Percentiles rank a stretch among this genome's conserved stretches.
phyloP scores from a whole-genome alignment of 2,888 invertebrate genomes.

The Podotricha telesiphe region DNA sequence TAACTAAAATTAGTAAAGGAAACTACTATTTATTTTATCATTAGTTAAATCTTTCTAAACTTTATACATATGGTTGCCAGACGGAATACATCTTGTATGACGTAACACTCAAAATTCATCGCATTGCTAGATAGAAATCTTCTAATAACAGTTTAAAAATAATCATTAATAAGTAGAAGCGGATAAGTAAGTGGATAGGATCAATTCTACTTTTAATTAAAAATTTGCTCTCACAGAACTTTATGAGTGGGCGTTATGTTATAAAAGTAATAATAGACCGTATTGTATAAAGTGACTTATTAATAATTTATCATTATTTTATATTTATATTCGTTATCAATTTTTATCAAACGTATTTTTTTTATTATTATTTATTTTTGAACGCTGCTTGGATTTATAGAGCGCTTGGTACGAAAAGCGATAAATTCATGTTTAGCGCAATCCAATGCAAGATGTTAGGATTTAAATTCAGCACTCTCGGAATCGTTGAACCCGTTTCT shows the following conservation, averaged over 20 bases:
- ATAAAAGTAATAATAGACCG: conserved; percentile 8
- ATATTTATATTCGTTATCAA: conserved; percentile 6
- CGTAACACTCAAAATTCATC: conserved; percentile 36
- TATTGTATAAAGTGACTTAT: conserved; percentile 4
- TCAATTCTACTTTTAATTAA: conserved; percentile 76
- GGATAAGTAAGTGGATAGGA: conserved; percentile 48
- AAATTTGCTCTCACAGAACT: conserved; percentile 66
- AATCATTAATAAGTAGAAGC: conserved; percentile 27
- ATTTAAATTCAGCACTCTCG: conserved; percentile 66
- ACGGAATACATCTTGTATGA: conserved; percentile 36
- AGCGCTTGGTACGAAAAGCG: conserved; percentile 36
- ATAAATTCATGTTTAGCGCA: conserved; percentile 50
- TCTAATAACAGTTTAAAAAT: conserved; percentile 40
- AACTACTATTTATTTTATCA: conserved; percentile 35
- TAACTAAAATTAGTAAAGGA: conserved; percentile 20
- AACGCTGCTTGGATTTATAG: background rate
- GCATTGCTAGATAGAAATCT: conserved; percentile 36
- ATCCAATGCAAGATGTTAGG: conserved; percentile 59
- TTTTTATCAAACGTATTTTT: background rate
- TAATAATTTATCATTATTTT: background rate
- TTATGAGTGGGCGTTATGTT: conserved; percentile 15
- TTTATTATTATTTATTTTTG: background rate
- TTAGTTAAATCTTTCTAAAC: conserved; percentile 36
- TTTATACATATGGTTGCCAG: conserved; percentile 41
- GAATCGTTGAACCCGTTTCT: conserved; percentile 80